Evolutionary conservation across 1,140 invertebrate genomes (phyloP).

Genomic region (Cydia amplana): DNA sequence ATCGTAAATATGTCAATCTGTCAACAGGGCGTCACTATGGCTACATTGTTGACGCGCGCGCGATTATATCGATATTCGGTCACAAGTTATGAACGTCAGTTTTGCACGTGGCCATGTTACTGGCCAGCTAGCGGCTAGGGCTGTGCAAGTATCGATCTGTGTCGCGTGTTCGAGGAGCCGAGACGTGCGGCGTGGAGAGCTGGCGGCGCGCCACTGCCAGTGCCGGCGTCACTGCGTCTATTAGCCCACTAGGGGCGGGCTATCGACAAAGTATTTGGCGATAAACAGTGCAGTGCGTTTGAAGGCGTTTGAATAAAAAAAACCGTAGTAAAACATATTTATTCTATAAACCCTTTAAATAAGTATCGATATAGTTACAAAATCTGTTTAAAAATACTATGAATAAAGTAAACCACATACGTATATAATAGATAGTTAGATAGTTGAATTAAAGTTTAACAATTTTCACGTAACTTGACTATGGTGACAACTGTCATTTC

Average conservation of each 20-base stretch:
- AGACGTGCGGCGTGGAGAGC: conserved; percentile 38
- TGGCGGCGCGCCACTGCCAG: conserved; percentile 64
- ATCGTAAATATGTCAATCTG: conserved; percentile 53
- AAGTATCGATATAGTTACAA: no score
- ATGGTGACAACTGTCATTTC: no score
- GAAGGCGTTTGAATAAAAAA: not conserved
- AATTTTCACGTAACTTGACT: no score
- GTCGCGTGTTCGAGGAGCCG: conserved; percentile 33
- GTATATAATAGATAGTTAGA: no score
- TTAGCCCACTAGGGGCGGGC: conserved; percentile 49
- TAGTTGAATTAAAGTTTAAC: no score
- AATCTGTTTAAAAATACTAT: no score
- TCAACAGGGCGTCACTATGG: conserved; percentile 75
- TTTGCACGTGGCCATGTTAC: conserved; percentile 34
- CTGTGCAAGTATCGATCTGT: conserved; percentile 35
- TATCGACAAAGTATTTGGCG: conserved; percentile 31
- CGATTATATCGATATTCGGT: conserved; percentile 46
- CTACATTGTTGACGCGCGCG: conserved; percentile 72
- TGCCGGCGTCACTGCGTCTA: conserved; percentile 68
- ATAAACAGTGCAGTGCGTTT: conserved; percentile 16
- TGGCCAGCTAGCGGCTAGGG: not conserved
- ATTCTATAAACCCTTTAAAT: no score
- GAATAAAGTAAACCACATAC: no score
- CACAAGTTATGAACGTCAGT: not conserved
- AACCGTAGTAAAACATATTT: no score